These are phyloP conservation scores for Dicaeum eximium DNA, from an alignment of 2,113 vertebrate species.

Conservation along the genomic window DNA sequence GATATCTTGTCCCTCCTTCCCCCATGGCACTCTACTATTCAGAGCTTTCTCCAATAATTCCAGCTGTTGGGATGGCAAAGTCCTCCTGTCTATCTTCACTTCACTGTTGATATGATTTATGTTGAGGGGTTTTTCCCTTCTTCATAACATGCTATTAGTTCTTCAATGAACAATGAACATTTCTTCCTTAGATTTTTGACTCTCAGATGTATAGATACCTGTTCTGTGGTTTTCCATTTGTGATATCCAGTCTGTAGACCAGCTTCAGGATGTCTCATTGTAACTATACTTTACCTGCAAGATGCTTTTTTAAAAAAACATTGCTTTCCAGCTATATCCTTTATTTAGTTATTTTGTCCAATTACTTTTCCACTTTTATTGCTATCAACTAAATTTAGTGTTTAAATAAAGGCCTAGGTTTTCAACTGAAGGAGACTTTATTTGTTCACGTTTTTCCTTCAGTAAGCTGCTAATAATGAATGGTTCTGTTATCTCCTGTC, in stretches of 20 bases:
- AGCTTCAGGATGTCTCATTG: not conserved
- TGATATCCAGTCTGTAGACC: not conserved
- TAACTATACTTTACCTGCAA: not conserved
- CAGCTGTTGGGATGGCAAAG: not conserved
- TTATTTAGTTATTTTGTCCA: not conserved
- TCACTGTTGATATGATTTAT: not conserved
- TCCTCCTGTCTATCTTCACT: not conserved
- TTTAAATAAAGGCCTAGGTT: not conserved
- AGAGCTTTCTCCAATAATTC: not conserved
- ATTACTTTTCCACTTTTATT: not conserved
- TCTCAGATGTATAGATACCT: not conserved
- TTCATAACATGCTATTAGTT: not conserved
- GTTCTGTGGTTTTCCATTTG: not conserved
- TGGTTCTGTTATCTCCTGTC: not conserved
- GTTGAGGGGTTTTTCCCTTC: not conserved
- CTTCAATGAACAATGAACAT: not conserved
- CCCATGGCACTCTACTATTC: not conserved
- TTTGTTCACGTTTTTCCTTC: not conserved
- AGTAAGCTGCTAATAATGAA: not conserved
- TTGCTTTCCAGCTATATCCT: not conserved
- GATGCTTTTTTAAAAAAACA: not conserved
- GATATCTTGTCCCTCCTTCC: not conserved
- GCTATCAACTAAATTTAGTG: not conserved
- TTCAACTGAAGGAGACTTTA: not conserved
- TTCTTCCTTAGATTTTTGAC: not conserved